A percentile compares a stretch with the other conserved stretches of the same genome.
Conservation (phyloP, 2,113 vertebrate species). For the Saccopteryx leptura region DNA sequence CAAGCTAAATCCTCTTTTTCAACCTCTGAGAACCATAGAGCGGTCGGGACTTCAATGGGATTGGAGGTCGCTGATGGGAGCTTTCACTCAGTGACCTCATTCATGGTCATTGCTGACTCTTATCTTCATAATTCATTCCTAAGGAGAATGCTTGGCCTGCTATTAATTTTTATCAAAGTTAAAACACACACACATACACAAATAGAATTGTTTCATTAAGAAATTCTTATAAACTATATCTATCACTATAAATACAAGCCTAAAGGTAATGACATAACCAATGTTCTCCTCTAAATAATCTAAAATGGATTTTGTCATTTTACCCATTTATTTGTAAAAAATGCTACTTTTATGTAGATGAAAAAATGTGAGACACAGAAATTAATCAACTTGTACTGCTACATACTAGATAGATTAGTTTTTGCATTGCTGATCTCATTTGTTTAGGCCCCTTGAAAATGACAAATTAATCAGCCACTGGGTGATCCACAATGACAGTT, state of each 20-base stretch:
- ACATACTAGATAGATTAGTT: background rate
- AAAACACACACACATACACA: background rate
- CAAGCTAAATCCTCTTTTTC: background rate
- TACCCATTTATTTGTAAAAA: background rate
- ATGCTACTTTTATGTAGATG: background rate
- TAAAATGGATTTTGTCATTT: background rate
- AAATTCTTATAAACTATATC: background rate
- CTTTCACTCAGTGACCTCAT: background rate
- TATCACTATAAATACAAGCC: background rate
- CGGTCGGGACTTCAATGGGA: background rate
- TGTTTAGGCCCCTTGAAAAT: background rate
- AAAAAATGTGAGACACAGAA: background rate
- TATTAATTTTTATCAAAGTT: background rate
- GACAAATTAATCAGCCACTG: background rate
- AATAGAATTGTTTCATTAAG: background rate
- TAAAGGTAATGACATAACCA: background rate
- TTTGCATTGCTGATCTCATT: background rate
- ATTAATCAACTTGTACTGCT: background rate
- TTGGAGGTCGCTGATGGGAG: accelerated
- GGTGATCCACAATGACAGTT: background rate
- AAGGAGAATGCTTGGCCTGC: background rate
- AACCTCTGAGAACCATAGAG: background rate
- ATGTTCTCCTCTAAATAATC: background rate
- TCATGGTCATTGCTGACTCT: background rate
- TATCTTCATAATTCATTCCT: background rate